Base-by-base conservation (phyloP, 2,888 invertebrate species). In the Scrobipalpa costella region DNA sequence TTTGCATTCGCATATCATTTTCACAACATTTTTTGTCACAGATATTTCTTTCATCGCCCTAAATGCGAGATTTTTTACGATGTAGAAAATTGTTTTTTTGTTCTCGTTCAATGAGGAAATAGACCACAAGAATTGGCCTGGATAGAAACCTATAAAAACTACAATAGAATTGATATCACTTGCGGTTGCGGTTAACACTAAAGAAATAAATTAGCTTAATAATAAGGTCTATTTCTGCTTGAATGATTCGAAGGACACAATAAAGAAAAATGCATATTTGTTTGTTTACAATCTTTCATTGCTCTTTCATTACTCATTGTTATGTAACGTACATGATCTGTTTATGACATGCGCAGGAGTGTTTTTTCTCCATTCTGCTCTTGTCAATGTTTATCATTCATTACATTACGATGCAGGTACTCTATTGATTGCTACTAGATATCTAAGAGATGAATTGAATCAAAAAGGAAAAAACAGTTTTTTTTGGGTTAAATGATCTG, bases 61-160 rank as follows among this genome's bases (percentile, higher is more conserved):
- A 1, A 44, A 44, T 15, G 11, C 19, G 2, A n/a, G n/a, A 19
- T 9, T 19, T 49, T 49, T 19, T 19, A 19, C 5, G 3, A 19
- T 19, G 49, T 13, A 52, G 13, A 52, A 19, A 52, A 52, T 21
- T 52, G 27, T 27, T 27, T 52, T 52, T 52, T 21, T 52, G 27
- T 21, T 13, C 8, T 52, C 21, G 5, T 17, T 17, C 50, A 55
- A 55, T 55, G n/a, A 55, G 34, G 55, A 55, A 34, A 34, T 7
- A 55, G 17, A 55, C 55, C 34, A 15, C 33, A 55, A 55, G 55
- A 55, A 55, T 34, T 55, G 55, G n/a, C 34, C 34, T n/a, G n/a
- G 34, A 55, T 33, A 19, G n/a, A 33, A n/a, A 33, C 33, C 52
- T n/a, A 55, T 55, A 55, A 33, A 55, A 55, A 55, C 50, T 21